Base-by-base conservation (phyloP, 1,140 invertebrate genomes). In the Drosophila teissieri region DNA sequence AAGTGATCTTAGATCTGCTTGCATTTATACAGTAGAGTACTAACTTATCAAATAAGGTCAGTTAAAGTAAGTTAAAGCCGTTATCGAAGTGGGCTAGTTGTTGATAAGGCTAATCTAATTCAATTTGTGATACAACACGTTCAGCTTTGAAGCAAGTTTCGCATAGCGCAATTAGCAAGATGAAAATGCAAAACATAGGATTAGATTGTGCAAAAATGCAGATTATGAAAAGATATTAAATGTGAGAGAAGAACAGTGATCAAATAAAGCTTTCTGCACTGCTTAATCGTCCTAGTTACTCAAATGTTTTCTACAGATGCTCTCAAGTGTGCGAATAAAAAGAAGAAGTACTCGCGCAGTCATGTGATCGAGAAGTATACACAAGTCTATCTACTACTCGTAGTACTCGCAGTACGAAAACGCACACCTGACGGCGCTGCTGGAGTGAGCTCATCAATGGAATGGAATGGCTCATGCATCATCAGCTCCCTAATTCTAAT, bases 401-500 rank as follows among this genome's bases (percentile, higher is more conserved):
- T 46, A 57, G 56, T 62, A 73, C 61, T 42, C 48, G 19, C n/a
- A 7, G 31, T 34, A 19, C 17, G 12, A 55, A 27, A 57, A 14
- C 52, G 54, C 68, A 67, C 63, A 60, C 73, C 45, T 69, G 64
- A 54, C 37, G 60, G 24, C 36, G n/a, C 14, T 17, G 45, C 17
- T 40, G 37, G 34, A 75, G 73, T 82, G 79, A 81, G 79, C 79
- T 81, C 79, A 81, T 81, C 79, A 82, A 78, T 81, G 19, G 70
- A 76, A 77, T 81, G 65, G 67, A 70, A 73, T 77, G 49, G 72
- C 31, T 52, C 67, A 39, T 68, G 60, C 54, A 60, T 63, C 56
- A 78, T 40, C 74, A 60, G 61, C 67, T 39, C 49, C 74, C 39
- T 39, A 60, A 60, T 48, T 62, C 37, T 8, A 67, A 17, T 45